Conservation (phyloP, 2,797 vertebrate species). For the Artibeus lituratus region DNA sequence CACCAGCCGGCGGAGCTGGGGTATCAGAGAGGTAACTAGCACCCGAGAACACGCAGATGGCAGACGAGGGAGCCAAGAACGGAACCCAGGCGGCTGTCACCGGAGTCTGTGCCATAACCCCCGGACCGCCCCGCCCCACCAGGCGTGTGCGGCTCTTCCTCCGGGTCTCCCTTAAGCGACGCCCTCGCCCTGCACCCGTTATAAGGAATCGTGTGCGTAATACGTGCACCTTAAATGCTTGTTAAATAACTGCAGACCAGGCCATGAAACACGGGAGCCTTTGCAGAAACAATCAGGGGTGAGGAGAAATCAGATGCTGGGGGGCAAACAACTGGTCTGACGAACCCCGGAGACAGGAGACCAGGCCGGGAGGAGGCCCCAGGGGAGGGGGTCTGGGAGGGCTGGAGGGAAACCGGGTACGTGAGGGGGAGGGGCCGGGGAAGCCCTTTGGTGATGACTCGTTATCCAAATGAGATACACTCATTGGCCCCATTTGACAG, state of each 20-base stretch:
- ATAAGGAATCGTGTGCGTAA: not conserved
- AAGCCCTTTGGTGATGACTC: not conserved
- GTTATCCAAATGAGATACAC: not conserved
- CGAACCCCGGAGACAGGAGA: not conserved
- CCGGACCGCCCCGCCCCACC: too few relatives aligned
- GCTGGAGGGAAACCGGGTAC: not conserved
- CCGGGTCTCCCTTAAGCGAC: not conserved
- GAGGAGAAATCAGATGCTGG: not conserved
- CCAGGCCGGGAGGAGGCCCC: not conserved
- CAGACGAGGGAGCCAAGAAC: not conserved
- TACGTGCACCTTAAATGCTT: not conserved
- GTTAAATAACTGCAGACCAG: not conserved
- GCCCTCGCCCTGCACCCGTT: not conserved
- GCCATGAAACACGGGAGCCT: not conserved
- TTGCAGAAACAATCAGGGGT: not conserved
- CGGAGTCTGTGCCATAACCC: not conserved
- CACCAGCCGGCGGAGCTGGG: not conserved
- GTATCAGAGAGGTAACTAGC: not conserved
- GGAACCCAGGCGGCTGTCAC: not conserved
- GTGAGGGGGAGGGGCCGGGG: not conserved
- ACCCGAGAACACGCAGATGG: not conserved
- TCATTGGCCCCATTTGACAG: not conserved
- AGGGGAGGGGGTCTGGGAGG: not conserved
- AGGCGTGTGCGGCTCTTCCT: too few relatives aligned
- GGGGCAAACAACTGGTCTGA: not conserved